Conservation (phyloP, 2,113 vertebrate genomes). For the Muntiacus reevesi region DNA sequence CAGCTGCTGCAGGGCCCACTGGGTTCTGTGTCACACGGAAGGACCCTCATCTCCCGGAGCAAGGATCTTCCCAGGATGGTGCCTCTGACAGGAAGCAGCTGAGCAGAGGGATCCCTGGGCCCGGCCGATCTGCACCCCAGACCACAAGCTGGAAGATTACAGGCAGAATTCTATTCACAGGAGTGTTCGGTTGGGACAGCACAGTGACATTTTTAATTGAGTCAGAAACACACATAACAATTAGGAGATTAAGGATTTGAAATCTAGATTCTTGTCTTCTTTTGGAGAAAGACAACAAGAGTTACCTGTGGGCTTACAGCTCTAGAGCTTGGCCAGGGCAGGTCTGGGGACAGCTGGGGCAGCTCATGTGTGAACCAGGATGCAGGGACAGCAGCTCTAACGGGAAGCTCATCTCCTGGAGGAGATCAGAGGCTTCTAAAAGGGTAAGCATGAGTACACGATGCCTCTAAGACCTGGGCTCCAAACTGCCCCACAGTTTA, state of each 20-base stretch:
- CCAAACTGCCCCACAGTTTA: not conserved
- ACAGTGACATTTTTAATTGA: not conserved
- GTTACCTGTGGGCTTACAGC: not conserved
- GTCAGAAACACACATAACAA: not conserved
- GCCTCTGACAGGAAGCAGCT: not conserved
- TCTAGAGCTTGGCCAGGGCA: too few species aligned
- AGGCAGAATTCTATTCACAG: not conserved
- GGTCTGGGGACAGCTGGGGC: accelerated
- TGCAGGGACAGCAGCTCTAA: not conserved
- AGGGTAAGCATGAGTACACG: not conserved
- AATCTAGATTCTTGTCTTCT: not conserved
- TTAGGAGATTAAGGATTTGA: not conserved
- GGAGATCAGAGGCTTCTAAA: not conserved
- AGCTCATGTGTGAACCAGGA: not conserved
- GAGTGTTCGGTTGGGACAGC: not conserved
- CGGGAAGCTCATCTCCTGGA: not conserved
- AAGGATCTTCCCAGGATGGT: not conserved
- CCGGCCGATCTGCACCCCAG: accelerated
- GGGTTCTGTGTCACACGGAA: not conserved
- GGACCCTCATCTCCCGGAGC: not conserved
- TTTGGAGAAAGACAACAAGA: not conserved
- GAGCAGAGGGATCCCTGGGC: not conserved
- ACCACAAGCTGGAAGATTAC: not conserved
- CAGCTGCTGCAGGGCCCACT: accelerated
- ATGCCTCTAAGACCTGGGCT: not conserved